Evolutionary conservation across 2,797 vertebrate genomes (phyloP).

Genomic region (Cryptoblepharus egeriae): DNA sequence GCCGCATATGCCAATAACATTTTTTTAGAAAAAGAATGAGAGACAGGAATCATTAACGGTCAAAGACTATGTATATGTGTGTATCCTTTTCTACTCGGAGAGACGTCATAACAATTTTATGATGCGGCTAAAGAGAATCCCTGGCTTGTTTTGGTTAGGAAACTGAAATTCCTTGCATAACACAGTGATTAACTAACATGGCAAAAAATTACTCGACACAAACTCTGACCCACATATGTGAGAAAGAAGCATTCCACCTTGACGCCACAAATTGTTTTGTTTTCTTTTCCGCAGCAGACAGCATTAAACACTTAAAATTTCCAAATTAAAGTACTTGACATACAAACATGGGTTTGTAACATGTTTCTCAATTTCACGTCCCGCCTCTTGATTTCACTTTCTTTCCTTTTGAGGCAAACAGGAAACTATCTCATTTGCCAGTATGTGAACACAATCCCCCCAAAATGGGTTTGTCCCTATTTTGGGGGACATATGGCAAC

Average conservation of each 20-base stretch:
- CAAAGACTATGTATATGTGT: background rate
- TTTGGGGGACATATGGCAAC: too few species aligned
- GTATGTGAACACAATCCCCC: too few species aligned
- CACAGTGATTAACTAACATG: conserved; percentile 53
- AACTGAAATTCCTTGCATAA: conserved; percentile 66
- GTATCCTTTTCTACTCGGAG: conserved; percentile 38
- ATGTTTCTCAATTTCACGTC: background rate
- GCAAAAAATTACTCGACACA: conserved; percentile 55
- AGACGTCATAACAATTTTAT: conserved; percentile 54
- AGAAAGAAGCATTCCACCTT: conserved; percentile 44
- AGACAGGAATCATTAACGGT: conserved; percentile 33
- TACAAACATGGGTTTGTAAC: conserved; percentile 14
- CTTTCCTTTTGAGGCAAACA: background rate
- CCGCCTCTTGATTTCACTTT: background rate
- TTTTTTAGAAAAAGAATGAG: background rate
- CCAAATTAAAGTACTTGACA: conserved; percentile 21
- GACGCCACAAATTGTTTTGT: conserved; percentile 15
- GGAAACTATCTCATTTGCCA: too few species aligned
- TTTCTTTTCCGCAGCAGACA: conserved; percentile 34
- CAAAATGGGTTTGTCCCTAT: too few species aligned
- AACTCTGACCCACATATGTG: conserved; percentile 43
- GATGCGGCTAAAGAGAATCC: conserved; percentile 51
- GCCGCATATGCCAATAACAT: background rate
- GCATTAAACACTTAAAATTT: conserved; percentile 38
- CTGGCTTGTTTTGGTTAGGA: conserved; percentile 58